Conservation (phyloP, 2,888 invertebrate species). For the Agonopterix heracliana region DNA sequence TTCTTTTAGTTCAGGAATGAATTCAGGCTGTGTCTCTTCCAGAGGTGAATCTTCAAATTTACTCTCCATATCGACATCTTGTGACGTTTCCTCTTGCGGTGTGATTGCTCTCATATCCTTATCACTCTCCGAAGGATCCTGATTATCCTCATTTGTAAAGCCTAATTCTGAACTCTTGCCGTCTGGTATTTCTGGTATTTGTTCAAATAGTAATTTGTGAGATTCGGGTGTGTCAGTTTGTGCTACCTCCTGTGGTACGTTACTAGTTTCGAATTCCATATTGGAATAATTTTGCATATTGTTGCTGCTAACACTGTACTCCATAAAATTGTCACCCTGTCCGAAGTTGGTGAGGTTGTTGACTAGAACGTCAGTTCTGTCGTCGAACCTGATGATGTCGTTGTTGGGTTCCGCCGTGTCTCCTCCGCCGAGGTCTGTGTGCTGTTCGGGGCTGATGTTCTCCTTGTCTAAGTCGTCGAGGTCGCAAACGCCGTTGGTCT, state of each 20-base stretch:
- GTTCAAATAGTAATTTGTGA: constrained; percentile 67
- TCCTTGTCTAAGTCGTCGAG: constrained; percentile 45
- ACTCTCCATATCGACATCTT: constrained; percentile 54
- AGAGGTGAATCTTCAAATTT: constrained; percentile 45
- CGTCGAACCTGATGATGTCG: constrained; percentile 54
- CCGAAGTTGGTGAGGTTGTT: constrained; percentile 36
- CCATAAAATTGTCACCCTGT: constrained; percentile 43
- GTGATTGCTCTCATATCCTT: constrained; percentile 42
- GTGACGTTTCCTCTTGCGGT: constrained; percentile 53
- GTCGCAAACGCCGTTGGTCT: constrained; percentile 44
- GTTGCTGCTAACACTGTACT: constrained; percentile 41
- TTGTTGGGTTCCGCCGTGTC: constrained; percentile 49
- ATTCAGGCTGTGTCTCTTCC: constrained; percentile 20
- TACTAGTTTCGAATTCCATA: constrained; percentile 47
- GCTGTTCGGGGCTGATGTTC: constrained; percentile 47
- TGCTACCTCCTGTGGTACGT: constrained; percentile 43
- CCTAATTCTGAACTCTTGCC: constrained; percentile 68
- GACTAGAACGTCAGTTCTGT: constrained; percentile 33
- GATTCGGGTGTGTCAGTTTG: constrained; percentile 71
- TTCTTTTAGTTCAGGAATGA: constrained; percentile 9
- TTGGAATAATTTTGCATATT: constrained; percentile 35
- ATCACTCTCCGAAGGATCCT: constrained; percentile 56
- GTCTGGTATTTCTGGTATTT: constrained; percentile 70
- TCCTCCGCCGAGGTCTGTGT: constrained; percentile 31
- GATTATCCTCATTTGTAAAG: constrained; percentile 54